These are phyloP conservation scores for Telenomus remus DNA, from an alignment of 1,140 invertebrate species.

Conservation along the genomic window DNA sequence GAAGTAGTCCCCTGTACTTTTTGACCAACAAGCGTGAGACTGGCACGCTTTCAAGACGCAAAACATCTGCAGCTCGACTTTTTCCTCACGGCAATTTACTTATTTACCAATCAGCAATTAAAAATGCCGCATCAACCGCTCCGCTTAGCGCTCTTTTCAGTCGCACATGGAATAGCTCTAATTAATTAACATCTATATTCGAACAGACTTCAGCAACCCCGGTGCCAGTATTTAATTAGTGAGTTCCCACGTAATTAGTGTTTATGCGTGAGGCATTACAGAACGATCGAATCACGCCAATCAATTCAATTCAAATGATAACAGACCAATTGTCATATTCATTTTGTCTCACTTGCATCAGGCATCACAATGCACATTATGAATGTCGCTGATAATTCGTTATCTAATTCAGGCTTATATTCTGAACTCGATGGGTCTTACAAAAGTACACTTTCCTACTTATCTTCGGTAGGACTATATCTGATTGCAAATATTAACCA, in stretches of 20 bases:
- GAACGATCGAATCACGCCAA: slow-evolving; percentile 64
- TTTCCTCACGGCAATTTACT: slow-evolving; percentile 70
- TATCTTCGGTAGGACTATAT: too few relatives aligned
- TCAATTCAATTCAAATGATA: slow-evolving; percentile 70
- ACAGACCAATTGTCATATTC: slow-evolving; percentile 47
- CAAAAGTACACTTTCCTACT: too few relatives aligned
- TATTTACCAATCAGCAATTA: slow-evolving; percentile 72
- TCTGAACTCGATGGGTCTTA: too few relatives aligned
- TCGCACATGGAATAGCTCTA: slow-evolving; percentile 67
- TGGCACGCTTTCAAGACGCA: slow-evolving; percentile 49
- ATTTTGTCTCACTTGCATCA: slow-evolving; percentile 42
- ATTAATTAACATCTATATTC: slow-evolving; percentile 75
- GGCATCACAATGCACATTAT: slow-evolving; percentile 33
- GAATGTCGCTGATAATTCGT: slow-evolving; percentile 50
- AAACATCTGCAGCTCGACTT: slow-evolving; percentile 29
- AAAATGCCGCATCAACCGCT: slow-evolving; percentile 56
- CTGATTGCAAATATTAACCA: too few relatives aligned
- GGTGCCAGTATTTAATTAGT: slow-evolving; percentile 73
- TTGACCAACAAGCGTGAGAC: slow-evolving; percentile 47
- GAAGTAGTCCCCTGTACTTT: slow-evolving; percentile 20
- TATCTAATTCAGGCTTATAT: slow-evolving; percentile 4
- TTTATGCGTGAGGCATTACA: slow-evolving; percentile 67
- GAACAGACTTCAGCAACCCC: slow-evolving; percentile 53
- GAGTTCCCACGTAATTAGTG: slow-evolving; percentile 72
- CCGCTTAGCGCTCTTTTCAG: slow-evolving; percentile 37